Percentiles rank a stretch among this genome's conserved stretches.
These are phyloP conservation scores for Xestia sexstrigata DNA, from an alignment of 2,888 invertebrate species.

Conservation along the genomic window DNA sequence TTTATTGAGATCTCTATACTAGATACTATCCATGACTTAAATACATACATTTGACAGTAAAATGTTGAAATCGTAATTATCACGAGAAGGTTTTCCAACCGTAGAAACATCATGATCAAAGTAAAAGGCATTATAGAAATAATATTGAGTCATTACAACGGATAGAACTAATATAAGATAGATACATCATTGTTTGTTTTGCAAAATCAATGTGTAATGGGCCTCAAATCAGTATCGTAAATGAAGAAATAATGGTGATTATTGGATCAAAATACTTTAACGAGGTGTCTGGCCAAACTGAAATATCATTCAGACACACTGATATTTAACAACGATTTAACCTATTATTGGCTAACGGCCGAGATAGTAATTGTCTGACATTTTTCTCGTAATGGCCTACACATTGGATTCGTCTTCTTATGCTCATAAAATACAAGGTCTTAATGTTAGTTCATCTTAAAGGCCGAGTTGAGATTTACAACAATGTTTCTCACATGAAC, in stretches of 20 bases:
- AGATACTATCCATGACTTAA: neutral
- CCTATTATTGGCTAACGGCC: slow-evolving; percentile 51
- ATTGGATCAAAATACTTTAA: slow-evolving; percentile 49
- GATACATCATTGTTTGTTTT: slow-evolving; percentile 43
- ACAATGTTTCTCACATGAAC: slow-evolving; percentile 51
- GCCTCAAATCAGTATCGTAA: slow-evolving; percentile 12
- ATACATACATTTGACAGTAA: neutral
- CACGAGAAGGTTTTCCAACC: neutral
- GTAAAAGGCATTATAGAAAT: slow-evolving; percentile 3
- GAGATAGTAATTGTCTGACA: slow-evolving; percentile 67
- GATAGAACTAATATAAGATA: slow-evolving; percentile 19
- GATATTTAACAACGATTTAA: slow-evolving; percentile 59
- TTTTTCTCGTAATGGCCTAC: slow-evolving; percentile 64
- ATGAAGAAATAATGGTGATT: slow-evolving; percentile 55
- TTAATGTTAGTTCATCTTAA: slow-evolving; percentile 51
- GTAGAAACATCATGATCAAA: neutral
- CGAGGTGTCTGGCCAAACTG: slow-evolving; percentile 44
- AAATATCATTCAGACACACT: slow-evolving; percentile 47
- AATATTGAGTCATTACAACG: slow-evolving; percentile 29
- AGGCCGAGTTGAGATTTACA: slow-evolving; percentile 50
- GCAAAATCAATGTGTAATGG: slow-evolving; percentile 50
- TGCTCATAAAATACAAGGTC: slow-evolving; percentile 63
- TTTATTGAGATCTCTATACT: neutral
- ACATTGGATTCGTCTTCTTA: slow-evolving; percentile 53
- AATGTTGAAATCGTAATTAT: neutral